A percentile compares a stretch with the other conserved stretches of the same genome.
Evolutionary conservation across 2,888 invertebrate genomes (phyloP).

Genomic region (Ochlodes sylvanus): DNA sequence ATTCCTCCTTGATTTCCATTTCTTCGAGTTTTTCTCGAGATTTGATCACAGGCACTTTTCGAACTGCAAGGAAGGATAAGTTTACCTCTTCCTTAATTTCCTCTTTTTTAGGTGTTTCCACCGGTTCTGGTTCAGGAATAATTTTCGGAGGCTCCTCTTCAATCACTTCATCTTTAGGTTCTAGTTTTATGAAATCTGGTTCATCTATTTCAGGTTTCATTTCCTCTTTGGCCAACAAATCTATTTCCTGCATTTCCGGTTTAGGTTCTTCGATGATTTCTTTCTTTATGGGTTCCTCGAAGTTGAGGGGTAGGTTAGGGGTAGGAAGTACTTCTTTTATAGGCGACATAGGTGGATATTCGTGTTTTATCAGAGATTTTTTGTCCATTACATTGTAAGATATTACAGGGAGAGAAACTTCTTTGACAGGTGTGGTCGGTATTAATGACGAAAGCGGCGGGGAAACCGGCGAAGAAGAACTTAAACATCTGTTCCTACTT

Average conservation of each 20-base stretch:
- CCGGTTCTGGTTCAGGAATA: conserved; percentile 40
- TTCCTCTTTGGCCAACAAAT: conserved; percentile 75
- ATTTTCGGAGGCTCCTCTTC: conserved; percentile 38
- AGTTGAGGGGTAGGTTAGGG: conserved; percentile 64
- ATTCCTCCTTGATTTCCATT: conserved; percentile 45
- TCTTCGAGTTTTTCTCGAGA: conserved; percentile 25
- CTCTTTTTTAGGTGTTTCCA: conserved; percentile 43
- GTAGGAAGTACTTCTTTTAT: conserved; percentile 58
- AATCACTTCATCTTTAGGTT: conserved; percentile 52
- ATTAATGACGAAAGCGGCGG: conserved; percentile 61
- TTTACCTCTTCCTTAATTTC: conserved; percentile 53
- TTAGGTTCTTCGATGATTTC: conserved; percentile 65
- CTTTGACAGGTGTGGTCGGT: conserved; percentile 68
- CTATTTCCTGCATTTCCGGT: conserved; percentile 69
- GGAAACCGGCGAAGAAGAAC: conserved; percentile 71
- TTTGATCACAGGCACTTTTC: conserved; percentile 33
- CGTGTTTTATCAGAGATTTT: conserved; percentile 73
- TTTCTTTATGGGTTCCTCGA: conserved; percentile 65
- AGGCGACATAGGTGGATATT: conserved; percentile 68
- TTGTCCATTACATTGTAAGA: conserved; percentile 62
- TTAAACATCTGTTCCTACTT: conserved; percentile 72
- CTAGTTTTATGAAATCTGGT: conserved; percentile 65
- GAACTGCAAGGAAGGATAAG: neutral
- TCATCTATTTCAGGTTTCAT: conserved; percentile 76
- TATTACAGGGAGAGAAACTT: conserved; percentile 52